phyloP scores from a whole-genome alignment of 2,888 invertebrate species.

The Cecidostiba fungosa region DNA sequence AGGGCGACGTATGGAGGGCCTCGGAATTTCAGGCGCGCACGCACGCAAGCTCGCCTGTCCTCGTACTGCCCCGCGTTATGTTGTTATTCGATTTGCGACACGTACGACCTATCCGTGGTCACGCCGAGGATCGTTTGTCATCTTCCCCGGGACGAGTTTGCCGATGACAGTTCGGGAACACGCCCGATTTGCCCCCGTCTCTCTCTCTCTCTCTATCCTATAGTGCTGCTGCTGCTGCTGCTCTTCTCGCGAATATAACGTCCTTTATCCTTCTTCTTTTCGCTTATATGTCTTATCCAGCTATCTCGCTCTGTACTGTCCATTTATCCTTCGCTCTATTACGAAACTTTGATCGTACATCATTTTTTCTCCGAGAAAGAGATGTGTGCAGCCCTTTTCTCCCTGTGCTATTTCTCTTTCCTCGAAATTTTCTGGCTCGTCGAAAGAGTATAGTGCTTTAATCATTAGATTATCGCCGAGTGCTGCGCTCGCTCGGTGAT shows the following conservation, averaged over 20 bases:
- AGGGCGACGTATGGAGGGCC: not conserved
- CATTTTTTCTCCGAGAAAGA: not conserved
- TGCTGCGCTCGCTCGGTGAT: conserved; percentile 13
- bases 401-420: not conserved
- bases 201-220: not conserved
- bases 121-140: conserved; percentile 64
- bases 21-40: conserved; percentile 41
- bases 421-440: not conserved
- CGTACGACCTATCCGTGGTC: conserved; percentile 55
- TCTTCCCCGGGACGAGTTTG: conserved; percentile 61
- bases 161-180: conserved; percentile 60
- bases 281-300: conserved; percentile 34
- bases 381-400: not conserved
- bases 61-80: conserved; percentile 40
- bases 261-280: conserved; percentile 17
- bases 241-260: not conserved
- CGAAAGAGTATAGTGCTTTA: conserved; percentile 7
- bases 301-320: conserved; percentile 13
- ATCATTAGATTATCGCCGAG: conserved; percentile 44
- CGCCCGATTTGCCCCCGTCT: conserved; percentile 46
- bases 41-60: conserved; percentile 33
- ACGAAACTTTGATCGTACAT: conserved; percentile 36
- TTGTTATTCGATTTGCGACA: conserved; percentile 62
- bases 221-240: not conserved
- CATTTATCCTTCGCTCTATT: conserved; percentile 43